A percentile compares a stretch with the other conserved stretches of the same genome.
These are phyloP conservation scores for Zoanthus sociatus DNA, from an alignment of 92 coral and sea anemone genomes.

Conservation along the genomic window DNA sequence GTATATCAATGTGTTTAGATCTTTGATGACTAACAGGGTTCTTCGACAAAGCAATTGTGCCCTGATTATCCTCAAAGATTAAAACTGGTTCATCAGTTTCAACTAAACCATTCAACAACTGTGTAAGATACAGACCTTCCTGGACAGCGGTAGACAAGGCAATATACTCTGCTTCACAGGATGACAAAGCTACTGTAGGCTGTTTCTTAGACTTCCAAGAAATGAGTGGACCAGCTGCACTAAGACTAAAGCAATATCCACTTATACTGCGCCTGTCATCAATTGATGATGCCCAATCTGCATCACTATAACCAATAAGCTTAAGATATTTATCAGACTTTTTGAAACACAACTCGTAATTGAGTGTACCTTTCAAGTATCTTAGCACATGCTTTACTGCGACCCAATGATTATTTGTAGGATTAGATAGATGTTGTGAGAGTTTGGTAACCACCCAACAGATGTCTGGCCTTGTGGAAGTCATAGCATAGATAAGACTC, in stretches of 20 bases:
- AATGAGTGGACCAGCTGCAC: constrained; percentile 51
- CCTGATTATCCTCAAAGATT: constrained; percentile 1
- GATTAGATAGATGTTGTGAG: constrained; percentile 41
- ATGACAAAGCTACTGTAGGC: constrained; percentile 58
- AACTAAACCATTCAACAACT: constrained; percentile 18
- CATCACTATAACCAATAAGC: constrained; percentile 61
- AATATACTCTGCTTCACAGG: constrained; percentile 58
- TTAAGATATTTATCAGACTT: not conserved
- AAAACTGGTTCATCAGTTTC: constrained; percentile 31
- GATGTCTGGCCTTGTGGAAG: constrained; percentile 64
- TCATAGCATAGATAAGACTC: constrained; percentile 55
- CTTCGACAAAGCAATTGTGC: not conserved
- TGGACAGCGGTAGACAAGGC: constrained; percentile 58
- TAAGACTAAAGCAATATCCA: constrained; percentile 68
- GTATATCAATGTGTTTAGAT: constrained; percentile 56
- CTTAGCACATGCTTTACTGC: constrained; percentile 57
- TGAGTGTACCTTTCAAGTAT: constrained; percentile 57
- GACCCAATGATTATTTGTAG: constrained; percentile 44
- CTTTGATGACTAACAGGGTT: not conserved
- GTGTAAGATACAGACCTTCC: constrained; percentile 51
- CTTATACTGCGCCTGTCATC: constrained; percentile 60
- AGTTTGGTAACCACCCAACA: constrained; percentile 52
- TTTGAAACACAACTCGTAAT: not conserved
- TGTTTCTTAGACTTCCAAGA: constrained; percentile 60
- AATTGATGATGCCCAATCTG: constrained; percentile 66